phyloP scores from a whole-genome alignment of 1,140 invertebrate genomes.

The Procambarus clarkii region DNA sequence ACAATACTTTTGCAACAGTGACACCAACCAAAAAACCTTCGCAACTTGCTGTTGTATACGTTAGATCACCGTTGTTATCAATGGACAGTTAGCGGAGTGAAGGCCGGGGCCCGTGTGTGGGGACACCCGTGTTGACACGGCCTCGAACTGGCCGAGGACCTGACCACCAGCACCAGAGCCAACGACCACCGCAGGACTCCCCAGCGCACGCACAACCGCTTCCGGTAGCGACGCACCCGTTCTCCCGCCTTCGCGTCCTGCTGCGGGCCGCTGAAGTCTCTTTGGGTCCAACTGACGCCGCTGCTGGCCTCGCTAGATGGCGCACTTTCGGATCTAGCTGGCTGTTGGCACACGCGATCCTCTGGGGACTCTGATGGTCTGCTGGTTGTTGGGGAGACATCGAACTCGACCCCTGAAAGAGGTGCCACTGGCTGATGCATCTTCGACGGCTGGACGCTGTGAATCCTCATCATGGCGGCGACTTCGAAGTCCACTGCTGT shows the following conservation, averaged over 20 bases:
- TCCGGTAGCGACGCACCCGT: slow-evolving; percentile 38
- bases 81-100: background rate
- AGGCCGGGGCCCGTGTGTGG: background rate
- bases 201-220: slow-evolving; percentile 45
- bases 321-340: background rate
- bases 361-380: too few species aligned
- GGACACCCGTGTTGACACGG: background rate
- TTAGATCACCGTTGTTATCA: background rate
- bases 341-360: background rate
- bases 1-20: too few species aligned
- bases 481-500: background rate
- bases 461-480: slow-evolving; percentile 22
- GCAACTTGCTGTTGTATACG: too few species aligned
- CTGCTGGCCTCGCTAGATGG: background rate
- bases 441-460: slow-evolving; percentile 25
- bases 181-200: slow-evolving; percentile 42
- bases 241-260: background rate
- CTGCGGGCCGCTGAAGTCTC: background rate
- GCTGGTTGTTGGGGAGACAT: background rate
- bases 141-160: slow-evolving; percentile 29
- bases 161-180: slow-evolving; percentile 45
- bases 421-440: background rate
- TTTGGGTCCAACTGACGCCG: background rate
- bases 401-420: background rate
- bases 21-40: too few species aligned